A percentile compares a stretch with the other conserved stretches of the same genome.
phyloP scores from a whole-genome alignment of 2,113 vertebrate genomes.

The Saguinus imperator region DNA sequence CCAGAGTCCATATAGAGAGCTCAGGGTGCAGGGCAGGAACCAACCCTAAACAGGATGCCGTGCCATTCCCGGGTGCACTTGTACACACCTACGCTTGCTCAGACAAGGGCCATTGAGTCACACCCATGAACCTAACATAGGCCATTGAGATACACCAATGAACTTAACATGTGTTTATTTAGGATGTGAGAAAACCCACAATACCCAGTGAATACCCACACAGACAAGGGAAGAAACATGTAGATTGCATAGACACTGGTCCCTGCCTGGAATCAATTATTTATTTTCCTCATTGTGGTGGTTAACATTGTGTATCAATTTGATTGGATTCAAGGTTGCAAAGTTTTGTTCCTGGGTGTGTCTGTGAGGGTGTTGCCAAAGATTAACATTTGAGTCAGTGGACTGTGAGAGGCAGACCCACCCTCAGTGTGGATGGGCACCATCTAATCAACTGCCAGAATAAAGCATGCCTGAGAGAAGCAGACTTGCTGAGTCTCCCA shows the following conservation, averaged over 20 bases:
- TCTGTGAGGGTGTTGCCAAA: too few relatives aligned
- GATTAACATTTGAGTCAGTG: too few relatives aligned
- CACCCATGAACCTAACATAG: not conserved
- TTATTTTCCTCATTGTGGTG: not conserved
- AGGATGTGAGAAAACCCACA: not conserved
- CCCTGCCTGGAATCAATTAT: not conserved
- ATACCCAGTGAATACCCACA: not conserved
- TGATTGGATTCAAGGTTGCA: too few relatives aligned
- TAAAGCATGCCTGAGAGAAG: too few relatives aligned
- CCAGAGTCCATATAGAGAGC: not conserved
- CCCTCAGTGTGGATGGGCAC: too few relatives aligned
- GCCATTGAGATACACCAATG: not conserved
- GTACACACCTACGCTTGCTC: not conserved
- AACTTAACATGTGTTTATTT: not conserved
- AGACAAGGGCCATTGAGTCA: not conserved
- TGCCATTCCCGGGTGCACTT: not conserved
- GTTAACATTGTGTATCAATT: too few relatives aligned
- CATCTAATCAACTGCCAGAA: too few relatives aligned
- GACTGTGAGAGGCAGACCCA: too few relatives aligned
- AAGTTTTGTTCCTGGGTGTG: too few relatives aligned
- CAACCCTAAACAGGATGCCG: not conserved
- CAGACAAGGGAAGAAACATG: not conserved
- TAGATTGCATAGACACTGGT: not conserved
- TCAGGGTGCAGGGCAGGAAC: not conserved
- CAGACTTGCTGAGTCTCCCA: too few relatives aligned